Conservation (phyloP, 2,113 vertebrate species). For the Phodopus roborovskii region DNA sequence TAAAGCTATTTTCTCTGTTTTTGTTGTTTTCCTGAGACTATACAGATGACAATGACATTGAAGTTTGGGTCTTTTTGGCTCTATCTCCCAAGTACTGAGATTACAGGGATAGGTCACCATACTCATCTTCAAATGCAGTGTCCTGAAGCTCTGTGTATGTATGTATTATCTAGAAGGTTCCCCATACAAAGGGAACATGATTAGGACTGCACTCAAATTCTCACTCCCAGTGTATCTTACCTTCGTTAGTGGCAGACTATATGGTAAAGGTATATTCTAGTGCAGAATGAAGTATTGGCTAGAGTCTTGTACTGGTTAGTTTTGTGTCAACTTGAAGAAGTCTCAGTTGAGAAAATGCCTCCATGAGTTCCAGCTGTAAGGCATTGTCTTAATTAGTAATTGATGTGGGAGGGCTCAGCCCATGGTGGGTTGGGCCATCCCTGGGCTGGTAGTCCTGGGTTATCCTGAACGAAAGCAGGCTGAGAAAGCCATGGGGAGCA, state of each 20-base stretch:
- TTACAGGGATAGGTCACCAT: neutral
- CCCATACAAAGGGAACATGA: neutral
- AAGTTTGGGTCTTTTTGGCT: neutral
- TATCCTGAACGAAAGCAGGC: too few species aligned
- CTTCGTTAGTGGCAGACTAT: neutral
- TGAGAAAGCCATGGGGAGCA: too few species aligned
- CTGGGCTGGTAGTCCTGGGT: too few species aligned
- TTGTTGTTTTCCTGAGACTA: neutral
- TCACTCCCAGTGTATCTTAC: neutral
- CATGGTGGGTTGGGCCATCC: too few species aligned
- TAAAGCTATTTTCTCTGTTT: constrained; percentile 28
- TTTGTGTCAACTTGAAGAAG: too few species aligned
- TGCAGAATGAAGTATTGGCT: neutral
- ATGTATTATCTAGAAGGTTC: constrained; percentile 1
- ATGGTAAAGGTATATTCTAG: neutral
- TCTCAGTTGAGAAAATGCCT: too few species aligned
- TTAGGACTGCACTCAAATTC: neutral
- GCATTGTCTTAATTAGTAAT: too few species aligned
- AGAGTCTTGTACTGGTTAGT: neutral
- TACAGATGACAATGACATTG: neutral
- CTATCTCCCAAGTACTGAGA: neutral
- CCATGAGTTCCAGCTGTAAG: too few species aligned
- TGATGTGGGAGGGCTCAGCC: too few species aligned
- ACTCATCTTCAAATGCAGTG: neutral
- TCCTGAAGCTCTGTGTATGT: constrained; percentile 30